phyloP scores from a whole-genome alignment of 53 echinoderm and acorn worm genomes.

The Echinometra lucunter region DNA sequence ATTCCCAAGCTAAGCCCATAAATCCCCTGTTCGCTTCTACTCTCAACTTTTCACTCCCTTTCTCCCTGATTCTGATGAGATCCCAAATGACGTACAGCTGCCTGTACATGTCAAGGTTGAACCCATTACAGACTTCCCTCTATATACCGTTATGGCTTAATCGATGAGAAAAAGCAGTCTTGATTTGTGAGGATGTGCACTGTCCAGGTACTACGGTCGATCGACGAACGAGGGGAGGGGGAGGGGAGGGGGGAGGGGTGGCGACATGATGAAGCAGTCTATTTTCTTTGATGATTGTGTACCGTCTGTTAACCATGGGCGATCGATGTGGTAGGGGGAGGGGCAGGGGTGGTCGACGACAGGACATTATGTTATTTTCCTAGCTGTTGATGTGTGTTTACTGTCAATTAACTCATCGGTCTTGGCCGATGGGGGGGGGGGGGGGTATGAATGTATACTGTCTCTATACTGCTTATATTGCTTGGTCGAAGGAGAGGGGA shows the following conservation, averaged over 20 bases:
- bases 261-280: too few relatives aligned
- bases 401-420: too few relatives aligned
- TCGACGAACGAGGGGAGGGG: not conserved
- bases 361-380: too few relatives aligned
- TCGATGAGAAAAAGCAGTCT: not conserved
- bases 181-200: not conserved
- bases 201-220: not conserved
- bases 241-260: not conserved
- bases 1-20: not conserved
- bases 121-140: not conserved
- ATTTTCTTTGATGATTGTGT: too few relatives aligned
- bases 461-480: too few relatives aligned
- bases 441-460: too few relatives aligned
- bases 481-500: too few relatives aligned
- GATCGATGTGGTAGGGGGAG: too few relatives aligned
- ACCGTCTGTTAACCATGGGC: too few relatives aligned
- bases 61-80: not conserved
- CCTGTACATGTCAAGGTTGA: constrained; percentile 17
- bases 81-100: not conserved
- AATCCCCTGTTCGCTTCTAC: not conserved
- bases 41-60: not conserved
- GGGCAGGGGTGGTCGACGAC: too few relatives aligned
- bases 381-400: too few relatives aligned
- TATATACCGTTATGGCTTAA: not conserved
- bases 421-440: too few relatives aligned